Conservation (phyloP, 2,888 invertebrate species). For the Drosophila pegasa region DNA sequence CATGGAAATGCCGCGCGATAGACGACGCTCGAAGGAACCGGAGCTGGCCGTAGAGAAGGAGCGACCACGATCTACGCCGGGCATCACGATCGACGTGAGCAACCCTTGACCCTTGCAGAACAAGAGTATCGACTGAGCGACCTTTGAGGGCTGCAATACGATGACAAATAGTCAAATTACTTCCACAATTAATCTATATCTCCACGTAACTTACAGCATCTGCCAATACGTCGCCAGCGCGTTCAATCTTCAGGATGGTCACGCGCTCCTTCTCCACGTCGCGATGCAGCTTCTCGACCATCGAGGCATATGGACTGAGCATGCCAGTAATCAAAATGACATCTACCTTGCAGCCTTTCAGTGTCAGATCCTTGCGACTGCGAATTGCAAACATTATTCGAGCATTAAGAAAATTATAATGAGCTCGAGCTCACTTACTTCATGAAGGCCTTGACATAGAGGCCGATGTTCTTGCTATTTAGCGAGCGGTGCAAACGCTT, state of each 20-base stretch:
- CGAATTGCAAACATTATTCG: slow-evolving; percentile 4
- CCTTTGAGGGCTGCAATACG: slow-evolving; percentile 90
- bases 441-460: slow-evolving; percentile 92
- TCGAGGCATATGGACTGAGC: slow-evolving; percentile 91
- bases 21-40: slow-evolving; percentile 85
- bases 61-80: slow-evolving; percentile 90
- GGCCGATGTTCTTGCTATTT: slow-evolving; percentile 92
- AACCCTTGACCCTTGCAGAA: slow-evolving; percentile 95
- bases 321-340: slow-evolving; percentile 92
- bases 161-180: background rate
- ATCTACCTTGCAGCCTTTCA: slow-evolving; percentile 91
- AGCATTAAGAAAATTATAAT: background rate
- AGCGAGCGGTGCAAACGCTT: slow-evolving; percentile 90
- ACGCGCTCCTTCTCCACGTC: slow-evolving; percentile 92
- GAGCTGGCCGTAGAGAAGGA: slow-evolving; percentile 87
- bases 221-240: slow-evolving; percentile 93
- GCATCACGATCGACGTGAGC: slow-evolving; percentile 92
- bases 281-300: slow-evolving; percentile 92
- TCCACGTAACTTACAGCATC: slow-evolving; percentile 89
- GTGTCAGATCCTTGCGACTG: slow-evolving; percentile 90
- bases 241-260: slow-evolving; percentile 93
- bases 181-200: too few species aligned
- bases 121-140: slow-evolving; percentile 93
- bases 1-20: slow-evolving; percentile 90
- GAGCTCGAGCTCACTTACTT: slow-evolving; percentile 86